These are phyloP conservation scores for Anguilla megastoma DNA, from an alignment of 2,797 vertebrate species.

Conservation along the genomic window DNA sequence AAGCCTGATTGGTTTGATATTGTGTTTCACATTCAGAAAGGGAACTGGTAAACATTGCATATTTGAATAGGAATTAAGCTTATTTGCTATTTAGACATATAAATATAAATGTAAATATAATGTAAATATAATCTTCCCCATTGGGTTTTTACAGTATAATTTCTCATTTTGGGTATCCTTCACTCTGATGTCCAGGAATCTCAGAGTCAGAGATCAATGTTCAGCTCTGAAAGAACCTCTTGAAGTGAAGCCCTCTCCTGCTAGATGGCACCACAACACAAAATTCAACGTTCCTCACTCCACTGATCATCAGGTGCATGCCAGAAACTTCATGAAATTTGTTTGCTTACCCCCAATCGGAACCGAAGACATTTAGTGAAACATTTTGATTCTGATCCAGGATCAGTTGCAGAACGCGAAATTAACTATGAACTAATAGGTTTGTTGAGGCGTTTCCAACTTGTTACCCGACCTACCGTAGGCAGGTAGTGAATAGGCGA, in stretches of 20 bases:
- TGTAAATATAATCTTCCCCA: background rate
- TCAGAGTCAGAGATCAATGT: background rate
- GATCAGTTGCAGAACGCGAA: background rate
- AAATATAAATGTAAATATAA: background rate
- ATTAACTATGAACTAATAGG: too few relatives aligned
- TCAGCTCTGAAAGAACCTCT: background rate
- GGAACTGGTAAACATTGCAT: background rate
- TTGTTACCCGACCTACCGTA: background rate
- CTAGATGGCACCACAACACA: background rate
- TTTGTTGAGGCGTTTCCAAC: background rate
- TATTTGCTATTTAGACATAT: background rate
- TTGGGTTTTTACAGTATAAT: background rate
- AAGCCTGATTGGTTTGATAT: background rate
- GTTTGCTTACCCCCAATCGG: background rate
- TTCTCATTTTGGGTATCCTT: background rate
- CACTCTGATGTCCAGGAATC: background rate
- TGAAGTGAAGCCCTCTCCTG: background rate
- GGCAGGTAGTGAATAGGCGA: background rate
- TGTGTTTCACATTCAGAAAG: background rate
- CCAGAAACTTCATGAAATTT: background rate
- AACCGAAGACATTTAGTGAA: background rate
- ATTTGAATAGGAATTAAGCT: background rate
- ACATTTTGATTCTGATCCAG: background rate
- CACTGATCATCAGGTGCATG: too few relatives aligned
- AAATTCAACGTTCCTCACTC: background rate